phyloP scores from a whole-genome alignment of 2,888 invertebrate genomes.

The Noctua janthe region DNA sequence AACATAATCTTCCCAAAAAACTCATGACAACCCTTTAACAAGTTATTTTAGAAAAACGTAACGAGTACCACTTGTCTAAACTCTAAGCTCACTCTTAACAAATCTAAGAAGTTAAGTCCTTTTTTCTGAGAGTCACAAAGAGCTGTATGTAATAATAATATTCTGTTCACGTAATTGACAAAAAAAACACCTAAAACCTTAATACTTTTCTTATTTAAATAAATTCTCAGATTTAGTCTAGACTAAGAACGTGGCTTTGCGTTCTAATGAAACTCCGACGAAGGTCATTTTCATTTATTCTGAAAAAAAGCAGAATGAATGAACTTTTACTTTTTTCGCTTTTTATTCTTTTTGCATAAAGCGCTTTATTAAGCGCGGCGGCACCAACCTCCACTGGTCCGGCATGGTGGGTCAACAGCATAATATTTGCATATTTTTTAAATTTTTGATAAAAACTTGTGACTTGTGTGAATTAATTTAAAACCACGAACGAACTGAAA shows the following conservation, averaged over 20 bases:
- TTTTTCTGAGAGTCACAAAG: background rate
- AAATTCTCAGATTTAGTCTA: constrained; percentile 42
- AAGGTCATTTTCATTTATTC: constrained; percentile 52
- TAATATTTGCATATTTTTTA: constrained; percentile 4
- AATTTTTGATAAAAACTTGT: background rate
- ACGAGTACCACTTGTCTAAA: background rate
- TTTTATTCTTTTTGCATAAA: constrained; percentile 30
- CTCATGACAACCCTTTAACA: background rate
- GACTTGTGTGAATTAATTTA: background rate
- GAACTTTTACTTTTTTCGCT: constrained; percentile 29
- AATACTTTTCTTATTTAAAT: constrained; percentile 37
- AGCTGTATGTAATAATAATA: background rate
- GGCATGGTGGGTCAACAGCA: background rate
- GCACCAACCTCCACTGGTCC: constrained; percentile 15
- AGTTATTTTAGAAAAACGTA: background rate
- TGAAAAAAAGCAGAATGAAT: constrained; percentile 31
- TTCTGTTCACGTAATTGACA: constrained; percentile 24
- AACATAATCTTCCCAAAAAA: background rate
- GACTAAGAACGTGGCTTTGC: constrained; percentile 38
- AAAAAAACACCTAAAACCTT: constrained; percentile 35
- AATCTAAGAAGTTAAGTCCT: background rate
- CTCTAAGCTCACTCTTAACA: background rate
- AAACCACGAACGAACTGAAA: background rate
- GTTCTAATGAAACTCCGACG: constrained; percentile 51
- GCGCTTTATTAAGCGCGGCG: constrained; percentile 26